These are phyloP conservation scores for Gobiocypris rarus DNA, from an alignment of 2,113 vertebrate species.

Conservation along the genomic window DNA sequence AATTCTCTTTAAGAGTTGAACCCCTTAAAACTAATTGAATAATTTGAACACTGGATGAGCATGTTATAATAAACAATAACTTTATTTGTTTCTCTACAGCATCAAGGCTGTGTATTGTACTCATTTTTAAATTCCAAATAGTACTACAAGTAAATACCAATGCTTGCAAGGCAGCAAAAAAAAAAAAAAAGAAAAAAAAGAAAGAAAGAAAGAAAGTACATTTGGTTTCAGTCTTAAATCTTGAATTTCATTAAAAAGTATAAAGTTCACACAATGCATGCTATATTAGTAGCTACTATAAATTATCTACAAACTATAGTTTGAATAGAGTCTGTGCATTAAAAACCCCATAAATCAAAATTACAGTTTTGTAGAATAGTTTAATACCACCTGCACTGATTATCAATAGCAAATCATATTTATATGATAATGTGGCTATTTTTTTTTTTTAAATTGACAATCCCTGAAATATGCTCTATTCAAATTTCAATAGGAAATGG, in stretches of 20 bases:
- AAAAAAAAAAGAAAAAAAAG: too few species aligned
- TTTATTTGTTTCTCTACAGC: conserved; percentile 1
- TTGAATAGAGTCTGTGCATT: not conserved
- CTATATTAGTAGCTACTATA: not conserved
- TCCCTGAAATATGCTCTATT: not conserved
- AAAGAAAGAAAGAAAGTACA: too few species aligned
- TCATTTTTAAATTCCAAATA: conserved; percentile 4
- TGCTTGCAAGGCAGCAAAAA: conserved; percentile 10
- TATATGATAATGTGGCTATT: too few species aligned
- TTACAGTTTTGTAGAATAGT: not conserved
- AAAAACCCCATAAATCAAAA: not conserved
- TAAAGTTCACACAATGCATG: not conserved
- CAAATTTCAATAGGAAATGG: not conserved
- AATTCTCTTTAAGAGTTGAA: not conserved
- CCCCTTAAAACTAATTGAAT: not conserved
- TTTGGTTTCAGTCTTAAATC: not conserved
- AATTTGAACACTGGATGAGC: not conserved
- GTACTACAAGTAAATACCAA: not conserved
- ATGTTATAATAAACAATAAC: not conserved
- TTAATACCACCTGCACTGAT: not conserved
- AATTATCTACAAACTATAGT: not conserved
- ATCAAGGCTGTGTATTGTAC: not conserved
- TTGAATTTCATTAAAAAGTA: not conserved
- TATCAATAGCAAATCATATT: not conserved
- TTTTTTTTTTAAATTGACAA: not conserved